Percentiles rank a stretch among this genome's conserved stretches.
Conservation (phyloP, 2,888 invertebrate genomes). For the Cataglyphis altisquamis region DNA sequence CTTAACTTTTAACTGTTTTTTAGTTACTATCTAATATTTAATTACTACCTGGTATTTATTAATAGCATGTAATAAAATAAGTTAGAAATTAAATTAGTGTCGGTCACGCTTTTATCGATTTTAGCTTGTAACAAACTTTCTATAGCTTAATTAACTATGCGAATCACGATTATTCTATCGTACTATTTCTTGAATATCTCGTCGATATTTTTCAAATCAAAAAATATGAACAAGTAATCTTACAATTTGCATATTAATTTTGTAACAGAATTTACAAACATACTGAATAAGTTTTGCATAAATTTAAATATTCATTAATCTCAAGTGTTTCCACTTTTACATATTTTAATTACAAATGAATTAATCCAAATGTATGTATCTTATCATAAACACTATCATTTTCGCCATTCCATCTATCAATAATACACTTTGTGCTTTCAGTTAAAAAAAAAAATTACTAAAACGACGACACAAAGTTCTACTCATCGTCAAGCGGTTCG, state of each 20-base stretch:
- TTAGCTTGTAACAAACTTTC: background rate
- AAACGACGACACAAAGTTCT: conserved; percentile 23
- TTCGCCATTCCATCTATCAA: background rate
- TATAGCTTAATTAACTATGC: conserved; percentile 9
- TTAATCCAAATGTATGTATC: background rate
- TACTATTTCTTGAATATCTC: background rate
- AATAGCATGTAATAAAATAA: conserved; percentile 11
- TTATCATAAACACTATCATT: background rate
- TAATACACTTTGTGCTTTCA: background rate
- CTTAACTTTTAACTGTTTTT: too few species aligned
- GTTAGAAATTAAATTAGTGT: background rate
- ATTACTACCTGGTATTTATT: background rate
- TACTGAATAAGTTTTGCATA: background rate
- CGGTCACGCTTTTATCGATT: background rate
- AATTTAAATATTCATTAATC: background rate
- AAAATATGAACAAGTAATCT: background rate
- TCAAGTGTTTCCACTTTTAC: background rate
- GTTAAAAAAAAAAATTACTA: background rate
- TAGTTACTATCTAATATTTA: too few species aligned
- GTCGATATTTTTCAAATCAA: background rate
- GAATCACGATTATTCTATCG: background rate
- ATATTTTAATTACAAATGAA: background rate
- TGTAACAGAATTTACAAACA: background rate
- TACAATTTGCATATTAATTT: background rate
- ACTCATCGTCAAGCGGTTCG: conserved; percentile 34